Evolutionary conservation across 64 coral and sea anemone species (phyloP), one percentile per base, ranked within the genome.

Genomic region (Orbicella faveolata): DNA sequence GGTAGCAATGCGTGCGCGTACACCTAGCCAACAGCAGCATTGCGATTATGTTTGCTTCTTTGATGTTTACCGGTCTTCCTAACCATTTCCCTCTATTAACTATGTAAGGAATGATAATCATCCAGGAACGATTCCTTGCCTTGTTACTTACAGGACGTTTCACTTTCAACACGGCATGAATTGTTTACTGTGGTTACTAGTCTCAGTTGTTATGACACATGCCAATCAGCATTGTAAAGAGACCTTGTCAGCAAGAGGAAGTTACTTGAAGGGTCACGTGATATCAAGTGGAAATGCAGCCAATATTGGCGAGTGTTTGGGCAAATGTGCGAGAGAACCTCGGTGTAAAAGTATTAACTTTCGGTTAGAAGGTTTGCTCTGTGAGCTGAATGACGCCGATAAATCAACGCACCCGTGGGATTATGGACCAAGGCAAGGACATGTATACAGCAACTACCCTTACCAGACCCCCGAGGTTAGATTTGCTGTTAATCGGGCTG

Each of bases 281-380:
- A 51, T 25, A 18, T 77, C 75, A 5, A 77, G 75, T 4, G 75
- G 75, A 77, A 77, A 39, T 77, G 17, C 18, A 52, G 75, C 75
- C 20, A 5, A 77, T 36, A 77, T 77, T 52, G 75, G 75, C 48
- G 75, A 77, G 7, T 77, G 75, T 18, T 18, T 77, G 75, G 36
- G 48, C 37, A 77, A 52, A 48, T 77, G 75, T 77, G 41, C 75
- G 15, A 77, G 48, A 23, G 37, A 77, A 36, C 75, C 75, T 21
- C 36, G 75, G 19, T 77, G 75, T 21, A 77, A 77, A 17, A 77
- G 75, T 19, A 77, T 77, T 18, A 77, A 77, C 75, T 77, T 52
- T 39, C 75, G 75, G 75, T 77, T 77, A 21, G 20, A 17, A 48
- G 36, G 37, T 5, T 21, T 48, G 36, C 19, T 77, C 39, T 77